A percentile compares a stretch with the other conserved stretches of the same genome.
phyloP scores from a whole-genome alignment of 2,797 vertebrate genomes.

The Myiothlypis coronata region DNA sequence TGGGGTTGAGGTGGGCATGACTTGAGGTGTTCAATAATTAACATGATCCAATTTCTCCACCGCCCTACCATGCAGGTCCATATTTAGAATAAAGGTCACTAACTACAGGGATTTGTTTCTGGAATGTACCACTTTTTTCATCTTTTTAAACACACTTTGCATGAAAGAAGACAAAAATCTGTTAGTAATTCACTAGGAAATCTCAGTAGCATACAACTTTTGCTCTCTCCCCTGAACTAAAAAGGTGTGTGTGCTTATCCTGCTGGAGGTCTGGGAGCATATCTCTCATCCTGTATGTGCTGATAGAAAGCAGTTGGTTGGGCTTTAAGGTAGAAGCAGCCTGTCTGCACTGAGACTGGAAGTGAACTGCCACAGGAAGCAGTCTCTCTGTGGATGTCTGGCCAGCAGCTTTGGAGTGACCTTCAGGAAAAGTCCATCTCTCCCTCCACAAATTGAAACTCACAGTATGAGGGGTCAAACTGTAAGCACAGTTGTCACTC shows the following conservation, averaged over 20 bases:
- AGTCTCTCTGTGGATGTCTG: background rate
- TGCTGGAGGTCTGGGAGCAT: background rate
- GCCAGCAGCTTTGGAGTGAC: background rate
- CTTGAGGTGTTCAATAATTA: background rate
- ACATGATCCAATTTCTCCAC: background rate
- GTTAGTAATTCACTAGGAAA: background rate
- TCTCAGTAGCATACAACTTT: background rate
- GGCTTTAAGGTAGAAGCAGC: background rate
- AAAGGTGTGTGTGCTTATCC: fast-evolving
- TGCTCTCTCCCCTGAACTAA: background rate
- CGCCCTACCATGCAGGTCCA: background rate
- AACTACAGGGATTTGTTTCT: background rate
- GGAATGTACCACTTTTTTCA: background rate
- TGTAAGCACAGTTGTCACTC: background rate
- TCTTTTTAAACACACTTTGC: background rate
- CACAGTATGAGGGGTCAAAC: background rate
- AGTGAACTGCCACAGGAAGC: background rate
- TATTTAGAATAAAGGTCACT: background rate
- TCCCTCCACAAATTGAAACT: background rate
- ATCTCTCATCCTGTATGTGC: background rate
- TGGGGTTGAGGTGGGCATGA: background rate
- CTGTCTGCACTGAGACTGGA: background rate
- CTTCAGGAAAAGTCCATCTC: background rate
- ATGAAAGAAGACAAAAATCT: background rate
- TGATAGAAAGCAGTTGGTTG: background rate